A percentile compares a stretch with the other conserved stretches of the same genome.
These are phyloP conservation scores for Pachycephus smyrnensis DNA, from an alignment of 2,888 invertebrate genomes.

Conservation along the genomic window DNA sequence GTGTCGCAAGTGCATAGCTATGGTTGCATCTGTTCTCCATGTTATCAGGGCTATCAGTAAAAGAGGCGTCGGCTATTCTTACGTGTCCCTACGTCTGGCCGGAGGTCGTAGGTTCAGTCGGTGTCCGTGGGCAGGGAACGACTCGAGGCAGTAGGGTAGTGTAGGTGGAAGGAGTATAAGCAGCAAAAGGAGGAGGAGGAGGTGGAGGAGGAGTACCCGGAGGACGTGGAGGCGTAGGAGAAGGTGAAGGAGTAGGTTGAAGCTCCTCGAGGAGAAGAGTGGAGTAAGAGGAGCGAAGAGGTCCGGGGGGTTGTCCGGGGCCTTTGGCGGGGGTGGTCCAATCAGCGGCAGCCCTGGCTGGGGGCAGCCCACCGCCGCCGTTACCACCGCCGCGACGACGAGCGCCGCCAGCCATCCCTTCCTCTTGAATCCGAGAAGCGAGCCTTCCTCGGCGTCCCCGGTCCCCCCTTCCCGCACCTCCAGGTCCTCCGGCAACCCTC, in stretches of 20 bases:
- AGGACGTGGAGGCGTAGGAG: constrained; percentile 21
- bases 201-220: constrained; percentile 14
- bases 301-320: constrained; percentile 50
- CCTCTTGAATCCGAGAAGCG: constrained; percentile 16
- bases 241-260: constrained; percentile 21
- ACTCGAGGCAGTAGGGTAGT: constrained; percentile 9
- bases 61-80: constrained; percentile 25
- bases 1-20: not conserved
- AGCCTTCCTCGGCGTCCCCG: constrained; percentile 1
- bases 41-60: constrained; percentile 17
- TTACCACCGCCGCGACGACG: constrained; percentile 19
- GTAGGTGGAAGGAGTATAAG: constrained; percentile 26
- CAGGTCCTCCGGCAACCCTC: constrained; percentile 5
- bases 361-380: constrained; percentile 49
- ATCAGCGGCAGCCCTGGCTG: constrained; percentile 62
- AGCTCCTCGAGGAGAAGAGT: constrained; percentile 21
- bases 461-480: no score
- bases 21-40: not conserved
- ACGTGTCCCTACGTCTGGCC: constrained; percentile 5
- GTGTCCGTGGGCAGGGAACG: constrained; percentile 16
- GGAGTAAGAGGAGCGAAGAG: constrained; percentile 23
- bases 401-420: constrained; percentile 13
- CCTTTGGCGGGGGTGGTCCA: constrained; percentile 59
- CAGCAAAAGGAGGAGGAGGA: constrained; percentile 17
- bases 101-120: constrained; percentile 21